Percentiles rank a stretch among this genome's conserved stretches.
Evolutionary conservation across 2,113 vertebrate genomes (phyloP).

Genomic region (Dromiciops gliroides): DNA sequence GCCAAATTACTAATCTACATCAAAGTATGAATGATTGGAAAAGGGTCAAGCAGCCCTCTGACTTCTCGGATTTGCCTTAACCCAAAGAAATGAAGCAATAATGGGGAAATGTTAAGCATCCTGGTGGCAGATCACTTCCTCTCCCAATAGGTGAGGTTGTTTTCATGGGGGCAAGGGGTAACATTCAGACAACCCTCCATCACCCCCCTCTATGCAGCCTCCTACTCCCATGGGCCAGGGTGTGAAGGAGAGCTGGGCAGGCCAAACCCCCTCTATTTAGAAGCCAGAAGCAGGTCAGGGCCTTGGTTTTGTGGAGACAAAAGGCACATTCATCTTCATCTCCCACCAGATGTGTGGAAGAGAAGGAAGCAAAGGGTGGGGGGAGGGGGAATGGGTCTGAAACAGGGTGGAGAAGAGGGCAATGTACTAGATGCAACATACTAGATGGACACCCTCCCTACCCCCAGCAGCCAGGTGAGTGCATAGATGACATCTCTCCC

Average conservation of each 20-base stretch:
- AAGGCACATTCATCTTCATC: neutral
- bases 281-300: neutral
- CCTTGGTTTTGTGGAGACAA: neutral
- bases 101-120: neutral
- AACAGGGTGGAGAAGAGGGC: neutral
- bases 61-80: neutral
- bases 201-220: neutral
- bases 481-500: neutral
- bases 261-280: neutral
- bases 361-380: neutral
- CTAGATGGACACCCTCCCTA: neutral
- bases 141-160: neutral
- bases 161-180: neutral
- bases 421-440: rapidly evolving
- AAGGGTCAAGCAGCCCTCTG: neutral
- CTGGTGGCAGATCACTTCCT: neutral
- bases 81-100: neutral
- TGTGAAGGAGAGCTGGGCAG: neutral
- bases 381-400: neutral
- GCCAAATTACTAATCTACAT: neutral
- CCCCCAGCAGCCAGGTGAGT: neutral
- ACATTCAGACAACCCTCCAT: neutral
- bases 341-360: neutral
- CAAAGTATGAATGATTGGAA: neutral
- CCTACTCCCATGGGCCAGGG: neutral